Evolutionary conservation across 2,797 vertebrate species (phyloP).

Genomic region (Oreonectes daqikongensis): DNA sequence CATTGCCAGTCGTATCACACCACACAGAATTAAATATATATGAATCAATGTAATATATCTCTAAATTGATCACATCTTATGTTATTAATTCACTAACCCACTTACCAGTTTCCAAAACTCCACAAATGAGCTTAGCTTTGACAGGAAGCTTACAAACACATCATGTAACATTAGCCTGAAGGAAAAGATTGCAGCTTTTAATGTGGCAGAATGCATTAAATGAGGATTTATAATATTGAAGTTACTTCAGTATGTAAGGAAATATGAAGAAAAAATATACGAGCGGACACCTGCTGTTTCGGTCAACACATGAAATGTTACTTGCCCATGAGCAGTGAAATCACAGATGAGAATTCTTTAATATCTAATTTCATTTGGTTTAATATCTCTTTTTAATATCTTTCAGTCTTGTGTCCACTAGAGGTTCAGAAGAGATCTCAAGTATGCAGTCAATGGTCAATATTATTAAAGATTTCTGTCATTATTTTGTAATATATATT

Average conservation of each 20-base stretch:
- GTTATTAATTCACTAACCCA: constrained; percentile 12
- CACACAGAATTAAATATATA: neutral
- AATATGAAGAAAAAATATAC: constrained; percentile 36
- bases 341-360: neutral
- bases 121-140: constrained; percentile 60
- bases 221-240: constrained; percentile 58
- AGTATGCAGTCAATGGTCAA: no score
- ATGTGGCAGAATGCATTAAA: constrained; percentile 63
- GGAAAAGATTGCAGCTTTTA: constrained; percentile 47
- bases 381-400: neutral
- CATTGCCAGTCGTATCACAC: neutral
- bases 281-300: constrained; percentile 61
- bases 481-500: no score
- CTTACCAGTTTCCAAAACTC: constrained; percentile 14
- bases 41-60: constrained; percentile 1
- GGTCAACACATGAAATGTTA: constrained; percentile 68
- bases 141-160: constrained; percentile 66
- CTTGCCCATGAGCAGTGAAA: neutral
- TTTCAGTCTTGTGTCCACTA: no score
- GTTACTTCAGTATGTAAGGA: constrained; percentile 54
- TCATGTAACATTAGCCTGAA: constrained; percentile 64
- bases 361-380: neutral
- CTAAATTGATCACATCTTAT: neutral
- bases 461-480: no score
- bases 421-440: no score